Evolutionary conservation across 1,140 invertebrate genomes (phyloP).

Genomic region (Ostrea edulis): DNA sequence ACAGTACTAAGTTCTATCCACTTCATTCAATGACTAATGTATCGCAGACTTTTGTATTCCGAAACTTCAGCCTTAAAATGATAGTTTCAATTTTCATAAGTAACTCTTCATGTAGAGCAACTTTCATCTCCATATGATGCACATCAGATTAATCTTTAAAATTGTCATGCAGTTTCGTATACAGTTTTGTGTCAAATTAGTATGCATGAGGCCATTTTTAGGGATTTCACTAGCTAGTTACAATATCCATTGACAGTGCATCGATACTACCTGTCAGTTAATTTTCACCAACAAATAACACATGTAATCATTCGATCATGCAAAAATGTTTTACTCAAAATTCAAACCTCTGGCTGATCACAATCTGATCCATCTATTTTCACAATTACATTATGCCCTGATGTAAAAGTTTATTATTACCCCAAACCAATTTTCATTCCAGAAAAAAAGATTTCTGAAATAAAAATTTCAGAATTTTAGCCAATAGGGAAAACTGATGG

Average conservation of each 20-base stretch:
- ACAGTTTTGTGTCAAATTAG: background rate
- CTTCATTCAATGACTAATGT: constrained; percentile 29
- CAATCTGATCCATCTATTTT: constrained; percentile 23
- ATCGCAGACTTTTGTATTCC: constrained; percentile 16
- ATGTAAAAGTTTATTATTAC: constrained; percentile 40
- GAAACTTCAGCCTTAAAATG: constrained; percentile 16
- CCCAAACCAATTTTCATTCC: constrained; percentile 26
- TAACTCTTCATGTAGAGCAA: constrained; percentile 10
- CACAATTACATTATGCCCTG: constrained; percentile 11
- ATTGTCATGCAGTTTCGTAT: background rate
- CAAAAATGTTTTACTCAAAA: constrained; percentile 9
- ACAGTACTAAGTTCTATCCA: constrained; percentile 23
- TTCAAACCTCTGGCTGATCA: constrained; percentile 15
- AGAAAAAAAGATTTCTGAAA: background rate
- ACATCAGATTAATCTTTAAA: background rate
- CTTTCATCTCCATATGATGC: background rate
- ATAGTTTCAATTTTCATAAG: constrained; percentile 33
- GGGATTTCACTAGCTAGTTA: background rate
- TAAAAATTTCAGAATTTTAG: constrained; percentile 2
- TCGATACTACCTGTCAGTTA: background rate
- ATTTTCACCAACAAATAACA: background rate
- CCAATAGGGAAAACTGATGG: background rate
- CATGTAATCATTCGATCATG: constrained; percentile 20
- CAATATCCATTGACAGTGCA: background rate
- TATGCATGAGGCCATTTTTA: background rate